Percentiles rank a stretch among this genome's conserved stretches.
phyloP scores from a whole-genome alignment of 2,113 vertebrate species.

The Eclectus roratus region DNA sequence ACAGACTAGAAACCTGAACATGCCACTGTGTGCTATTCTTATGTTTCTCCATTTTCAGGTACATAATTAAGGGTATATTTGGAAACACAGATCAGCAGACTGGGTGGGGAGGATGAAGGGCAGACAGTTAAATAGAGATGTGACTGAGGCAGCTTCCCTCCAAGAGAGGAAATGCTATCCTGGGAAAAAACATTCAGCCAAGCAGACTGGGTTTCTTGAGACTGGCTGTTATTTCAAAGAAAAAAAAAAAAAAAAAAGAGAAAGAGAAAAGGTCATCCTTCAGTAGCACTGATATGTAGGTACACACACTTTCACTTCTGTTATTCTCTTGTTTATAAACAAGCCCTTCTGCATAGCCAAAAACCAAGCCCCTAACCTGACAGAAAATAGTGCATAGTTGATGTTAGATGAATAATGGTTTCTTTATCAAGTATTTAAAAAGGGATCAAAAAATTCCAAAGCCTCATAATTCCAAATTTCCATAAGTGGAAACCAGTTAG shows the following conservation, averaged over 20 bases:
- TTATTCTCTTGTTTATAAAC: not conserved
- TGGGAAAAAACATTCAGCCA: slow-evolving; percentile 1
- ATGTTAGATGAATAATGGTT: not conserved
- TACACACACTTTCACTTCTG: not conserved
- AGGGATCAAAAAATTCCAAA: not conserved
- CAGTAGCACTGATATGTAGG: not conserved
- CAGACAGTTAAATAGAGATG: slow-evolving; percentile 34
- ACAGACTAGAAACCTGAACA: not conserved
- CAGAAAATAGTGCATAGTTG: not conserved
- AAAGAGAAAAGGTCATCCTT: not conserved
- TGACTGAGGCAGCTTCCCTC: slow-evolving; percentile 21
- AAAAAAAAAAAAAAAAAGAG: not conserved
- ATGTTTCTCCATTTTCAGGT: slow-evolving; percentile 2
- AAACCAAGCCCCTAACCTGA: not conserved
- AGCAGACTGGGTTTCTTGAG: not conserved
- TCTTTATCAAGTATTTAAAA: not conserved
- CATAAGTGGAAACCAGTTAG: not conserved
- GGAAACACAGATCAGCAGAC: slow-evolving; percentile 7
- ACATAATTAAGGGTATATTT: slow-evolving; percentile 28
- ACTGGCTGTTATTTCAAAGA: not conserved
- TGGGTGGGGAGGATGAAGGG: slow-evolving; percentile 10
- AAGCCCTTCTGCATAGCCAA: not conserved
- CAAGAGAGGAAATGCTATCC: slow-evolving; percentile 43
- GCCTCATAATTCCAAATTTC: not conserved
- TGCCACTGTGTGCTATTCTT: not conserved